Evolutionary conservation across 2,888 invertebrate genomes (phyloP).

Genomic region (Cheilosia grossa): DNA sequence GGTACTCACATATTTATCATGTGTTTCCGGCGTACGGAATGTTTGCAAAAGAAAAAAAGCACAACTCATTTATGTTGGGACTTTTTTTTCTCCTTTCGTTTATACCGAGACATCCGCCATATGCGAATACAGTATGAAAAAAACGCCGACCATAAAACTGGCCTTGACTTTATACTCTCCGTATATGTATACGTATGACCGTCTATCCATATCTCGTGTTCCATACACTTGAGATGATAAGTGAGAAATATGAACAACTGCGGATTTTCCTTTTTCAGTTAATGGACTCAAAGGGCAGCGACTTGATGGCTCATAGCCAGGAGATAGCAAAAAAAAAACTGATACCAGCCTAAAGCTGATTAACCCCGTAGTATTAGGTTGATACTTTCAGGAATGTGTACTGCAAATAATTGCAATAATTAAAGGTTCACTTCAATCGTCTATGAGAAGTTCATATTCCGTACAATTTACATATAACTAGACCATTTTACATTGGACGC

Average conservation of each 20-base stretch:
- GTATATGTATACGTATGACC: not conserved
- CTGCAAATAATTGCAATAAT: not conserved
- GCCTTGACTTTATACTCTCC: slow-evolving; percentile 68
- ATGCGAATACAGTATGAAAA: slow-evolving; percentile 51
- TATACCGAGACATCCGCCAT: slow-evolving; percentile 70
- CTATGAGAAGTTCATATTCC: not conserved
- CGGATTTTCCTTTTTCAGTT: slow-evolving; percentile 10
- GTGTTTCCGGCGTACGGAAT: slow-evolving; percentile 60
- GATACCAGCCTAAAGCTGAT: not conserved
- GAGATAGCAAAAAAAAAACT: not conserved
- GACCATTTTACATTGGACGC: too few relatives aligned
- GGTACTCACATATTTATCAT: slow-evolving; percentile 43
- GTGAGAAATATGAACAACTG: slow-evolving; percentile 37
- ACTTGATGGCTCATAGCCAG: not conserved
- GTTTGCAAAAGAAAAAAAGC: slow-evolving; percentile 32
- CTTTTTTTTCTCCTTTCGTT: slow-evolving; percentile 32
- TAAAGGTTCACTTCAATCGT: not conserved
- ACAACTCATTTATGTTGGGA: slow-evolving; percentile 63
- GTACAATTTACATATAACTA: not conserved
- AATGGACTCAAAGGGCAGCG: slow-evolving; percentile 7
- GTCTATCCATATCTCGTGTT: slow-evolving; percentile 17
- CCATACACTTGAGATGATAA: slow-evolving; percentile 43
- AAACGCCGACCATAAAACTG: slow-evolving; percentile 56
- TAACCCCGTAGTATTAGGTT: not conserved
- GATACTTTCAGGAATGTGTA: not conserved